Conservation (phyloP, 2,797 vertebrate species). For the Chloroceryle amazona region DNA sequence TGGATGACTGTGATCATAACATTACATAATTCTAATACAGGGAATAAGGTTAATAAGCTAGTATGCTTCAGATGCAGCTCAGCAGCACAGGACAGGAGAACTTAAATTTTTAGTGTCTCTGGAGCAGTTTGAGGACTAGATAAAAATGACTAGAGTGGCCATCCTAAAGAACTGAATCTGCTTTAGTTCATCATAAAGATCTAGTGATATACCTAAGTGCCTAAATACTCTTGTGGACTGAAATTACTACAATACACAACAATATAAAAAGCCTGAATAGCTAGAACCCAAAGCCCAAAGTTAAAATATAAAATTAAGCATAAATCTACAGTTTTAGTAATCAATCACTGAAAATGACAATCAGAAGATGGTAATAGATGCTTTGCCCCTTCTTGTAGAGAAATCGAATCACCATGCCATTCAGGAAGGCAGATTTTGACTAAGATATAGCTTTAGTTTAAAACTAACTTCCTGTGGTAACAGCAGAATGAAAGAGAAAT, state of each 20-base stretch:
- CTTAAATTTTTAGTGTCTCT: not conserved
- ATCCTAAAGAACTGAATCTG: not conserved
- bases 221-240: not conserved
- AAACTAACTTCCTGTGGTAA: not conserved
- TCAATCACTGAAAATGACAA: not conserved
- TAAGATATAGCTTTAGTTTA: not conserved
- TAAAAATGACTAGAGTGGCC: not conserved
- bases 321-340: not conserved
- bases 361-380: not conserved
- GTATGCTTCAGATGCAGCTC: not conserved
- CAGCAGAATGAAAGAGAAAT: not conserved
- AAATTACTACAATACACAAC: not conserved
- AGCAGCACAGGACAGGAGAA: not conserved
- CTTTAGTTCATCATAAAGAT: not conserved
- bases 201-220: not conserved
- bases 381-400: not conserved
- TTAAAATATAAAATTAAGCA: not conserved
- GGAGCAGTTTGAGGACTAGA: not conserved
- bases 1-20: not conserved
- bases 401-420: not conserved
- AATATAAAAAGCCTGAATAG: not conserved
- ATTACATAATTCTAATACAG: not conserved
- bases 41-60: not conserved
- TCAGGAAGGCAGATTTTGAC: not conserved
- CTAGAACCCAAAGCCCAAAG: not conserved